phyloP scores from a whole-genome alignment of 2,113 vertebrate species.

The cat (Felis catus) region F.catus_Fca126_mat1.0 CM031426.1:40016501-40017000 shows the following conservation, averaged over 20 bases:
- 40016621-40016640: background rate
- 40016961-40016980: background rate
- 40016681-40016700: background rate
- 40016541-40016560: background rate
- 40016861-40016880: background rate
- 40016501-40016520: background rate
- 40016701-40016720: background rate
- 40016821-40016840: background rate
- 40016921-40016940: too few species aligned
- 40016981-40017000: background rate
- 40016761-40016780: background rate
- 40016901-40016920: background rate
- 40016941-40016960: background rate
- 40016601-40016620: background rate
- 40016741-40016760: background rate
- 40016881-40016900: background rate
- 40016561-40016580: background rate
- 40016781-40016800: background rate
- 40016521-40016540: background rate
- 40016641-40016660: background rate
- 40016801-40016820: background rate
- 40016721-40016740: background rate
- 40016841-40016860: background rate
- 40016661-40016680: background rate
- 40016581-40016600: background rate